Evolutionary conservation across 2,797 vertebrate genomes (phyloP).

Genomic region (Clamator glandarius): DNA sequence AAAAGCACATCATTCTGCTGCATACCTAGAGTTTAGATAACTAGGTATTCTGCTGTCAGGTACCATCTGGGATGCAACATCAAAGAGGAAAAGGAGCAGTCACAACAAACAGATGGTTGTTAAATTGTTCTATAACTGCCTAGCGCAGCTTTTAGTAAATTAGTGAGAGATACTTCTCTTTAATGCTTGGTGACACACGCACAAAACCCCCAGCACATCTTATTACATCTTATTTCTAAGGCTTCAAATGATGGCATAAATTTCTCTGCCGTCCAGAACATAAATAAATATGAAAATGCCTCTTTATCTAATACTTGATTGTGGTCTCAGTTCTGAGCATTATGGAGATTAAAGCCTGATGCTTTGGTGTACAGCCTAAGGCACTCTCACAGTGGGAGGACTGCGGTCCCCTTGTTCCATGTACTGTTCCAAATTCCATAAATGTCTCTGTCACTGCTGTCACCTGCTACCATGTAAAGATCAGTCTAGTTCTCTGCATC

Average conservation of each 20-base stretch:
- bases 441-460: conserved; percentile 37
- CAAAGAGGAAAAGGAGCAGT: conserved; percentile 22
- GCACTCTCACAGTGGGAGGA: conserved; percentile 53
- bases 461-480: conserved; percentile 53
- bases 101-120: neutral
- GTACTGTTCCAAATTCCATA: conserved; percentile 38
- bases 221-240: conserved; percentile 31
- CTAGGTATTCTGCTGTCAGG: neutral
- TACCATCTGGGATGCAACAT: neutral
- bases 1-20: neutral
- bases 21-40: too few species aligned
- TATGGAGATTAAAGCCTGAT: conserved; percentile 60
- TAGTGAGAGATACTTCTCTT: conserved; percentile 1
- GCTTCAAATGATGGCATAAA: neutral
- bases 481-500: conserved; percentile 25
- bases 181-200: conserved; percentile 15
- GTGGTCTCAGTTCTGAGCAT: conserved; percentile 37
- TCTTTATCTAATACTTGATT: conserved; percentile 46
- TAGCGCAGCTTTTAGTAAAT: conserved; percentile 30
- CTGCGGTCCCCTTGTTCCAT: conserved; percentile 27
- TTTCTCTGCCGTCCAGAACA: conserved; percentile 39
- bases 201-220: neutral
- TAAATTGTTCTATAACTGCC: conserved; percentile 3
- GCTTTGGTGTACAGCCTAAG: conserved; percentile 61
- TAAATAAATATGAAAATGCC: conserved; percentile 46